Percentiles rank a stretch among this genome's conserved stretches.
Evolutionary conservation across 2,113 vertebrate genomes (phyloP).

Genomic region (Rhadina sibilatrix): DNA sequence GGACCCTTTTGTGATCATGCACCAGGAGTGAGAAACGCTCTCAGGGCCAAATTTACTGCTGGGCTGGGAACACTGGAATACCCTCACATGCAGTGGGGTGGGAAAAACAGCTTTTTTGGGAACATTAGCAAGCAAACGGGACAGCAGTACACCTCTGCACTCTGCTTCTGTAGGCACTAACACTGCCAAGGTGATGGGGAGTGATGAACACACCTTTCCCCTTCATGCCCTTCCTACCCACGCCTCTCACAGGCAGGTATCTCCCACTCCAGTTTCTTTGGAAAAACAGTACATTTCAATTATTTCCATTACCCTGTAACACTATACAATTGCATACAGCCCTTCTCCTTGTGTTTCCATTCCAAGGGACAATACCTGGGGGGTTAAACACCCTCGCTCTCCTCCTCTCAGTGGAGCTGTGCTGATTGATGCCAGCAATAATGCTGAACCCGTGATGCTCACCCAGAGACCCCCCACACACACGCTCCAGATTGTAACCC

Average conservation of each 20-base stretch:
- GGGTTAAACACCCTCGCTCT: background rate
- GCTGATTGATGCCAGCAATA: background rate
- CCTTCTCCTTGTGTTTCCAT: background rate
- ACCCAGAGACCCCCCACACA: background rate
- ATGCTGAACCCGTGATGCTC: background rate
- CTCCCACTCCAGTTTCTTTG: background rate
- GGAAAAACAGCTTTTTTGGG: background rate
- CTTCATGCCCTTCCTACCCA: fast-evolving
- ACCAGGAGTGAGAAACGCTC: background rate
- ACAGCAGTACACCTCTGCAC: background rate
- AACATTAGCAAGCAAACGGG: background rate
- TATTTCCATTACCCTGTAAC: background rate
- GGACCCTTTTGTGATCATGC: background rate
- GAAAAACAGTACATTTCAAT: background rate
- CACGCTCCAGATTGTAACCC: background rate
- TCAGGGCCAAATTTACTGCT: background rate
- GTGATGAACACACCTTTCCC: background rate
- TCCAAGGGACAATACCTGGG: background rate
- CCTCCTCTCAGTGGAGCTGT: background rate
- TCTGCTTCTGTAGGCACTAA: background rate
- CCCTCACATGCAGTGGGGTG: fast-evolving
- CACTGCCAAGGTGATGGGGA: background rate
- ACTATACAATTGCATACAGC: background rate
- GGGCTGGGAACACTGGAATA: background rate
- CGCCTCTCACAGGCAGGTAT: background rate